These are phyloP conservation scores for Itoplectis maculator DNA, from an alignment of 2,888 invertebrate genomes.

Conservation along the genomic window DNA sequence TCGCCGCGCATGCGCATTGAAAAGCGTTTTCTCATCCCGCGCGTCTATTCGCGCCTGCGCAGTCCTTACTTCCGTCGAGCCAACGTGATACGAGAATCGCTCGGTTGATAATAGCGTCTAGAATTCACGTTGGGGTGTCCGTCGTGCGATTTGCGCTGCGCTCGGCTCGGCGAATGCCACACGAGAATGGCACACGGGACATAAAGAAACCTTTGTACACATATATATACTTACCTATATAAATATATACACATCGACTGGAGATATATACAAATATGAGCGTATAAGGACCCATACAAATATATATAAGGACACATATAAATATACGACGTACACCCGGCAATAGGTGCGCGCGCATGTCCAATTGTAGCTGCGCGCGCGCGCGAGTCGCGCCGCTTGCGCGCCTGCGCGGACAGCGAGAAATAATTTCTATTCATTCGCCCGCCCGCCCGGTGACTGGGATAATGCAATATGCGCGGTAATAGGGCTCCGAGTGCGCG, in stretches of 20 bases:
- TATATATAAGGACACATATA: background rate
- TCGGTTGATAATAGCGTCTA: slow-evolving; percentile 34
- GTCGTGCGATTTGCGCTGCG: slow-evolving; percentile 21
- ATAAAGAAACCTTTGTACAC: slow-evolving; percentile 5
- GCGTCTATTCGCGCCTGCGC: slow-evolving; percentile 5
- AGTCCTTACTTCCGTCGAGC: slow-evolving; percentile 7
- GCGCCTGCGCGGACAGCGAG: slow-evolving; percentile 45
- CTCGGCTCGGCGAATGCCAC: slow-evolving; percentile 23
- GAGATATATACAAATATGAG: no score
- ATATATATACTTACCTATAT: background rate
- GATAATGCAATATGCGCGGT: slow-evolving; percentile 68
- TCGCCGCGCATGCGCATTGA: slow-evolving; percentile 66
- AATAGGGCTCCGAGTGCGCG: slow-evolving; percentile 66
- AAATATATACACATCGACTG: background rate
- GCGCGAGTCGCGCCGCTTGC: slow-evolving; percentile 15
- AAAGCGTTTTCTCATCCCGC: slow-evolving; percentile 4
- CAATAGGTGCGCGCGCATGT: slow-evolving; percentile 21
- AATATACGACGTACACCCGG: slow-evolving; percentile 1
- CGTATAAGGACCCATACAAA: no score
- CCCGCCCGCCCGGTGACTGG: slow-evolving; percentile 65
- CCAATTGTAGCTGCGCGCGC: slow-evolving; percentile 18
- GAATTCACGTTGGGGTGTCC: slow-evolving; percentile 2
- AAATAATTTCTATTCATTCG: slow-evolving; percentile 69
- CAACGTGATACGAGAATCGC: slow-evolving; percentile 24
- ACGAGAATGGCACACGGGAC: slow-evolving; percentile 12